Base-by-base conservation (phyloP, 2,797 vertebrate genomes). In the Morelia viridis region DNA sequence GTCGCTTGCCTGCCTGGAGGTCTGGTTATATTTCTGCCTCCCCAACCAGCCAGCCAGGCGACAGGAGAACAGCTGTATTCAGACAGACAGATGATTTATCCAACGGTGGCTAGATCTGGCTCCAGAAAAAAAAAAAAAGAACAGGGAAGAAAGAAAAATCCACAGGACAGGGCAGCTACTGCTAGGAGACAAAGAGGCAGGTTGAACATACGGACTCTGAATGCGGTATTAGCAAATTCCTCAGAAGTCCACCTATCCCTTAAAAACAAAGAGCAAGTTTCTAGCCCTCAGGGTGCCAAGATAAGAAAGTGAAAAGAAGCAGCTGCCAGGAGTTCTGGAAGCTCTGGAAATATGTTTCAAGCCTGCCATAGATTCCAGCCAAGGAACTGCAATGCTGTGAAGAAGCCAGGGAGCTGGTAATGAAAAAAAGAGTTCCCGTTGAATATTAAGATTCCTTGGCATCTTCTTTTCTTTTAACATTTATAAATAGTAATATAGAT, bases 31-130 rank as follows among this genome's bases (percentile, higher is more conserved):
- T 89, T 87, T 90, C 88, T 65, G 68, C 68, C 68, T 58, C 31
- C 84, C 88, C 35, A 50, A 80, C 87, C 64, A 31, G 62, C 41
- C 53, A 86, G 11, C 35, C 26, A 57, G 68, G 35, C 85, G 60
- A 83, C 89, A 87, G 19, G 85, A 46, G 85, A 90, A 64, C 65
- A 61, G 89, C 89, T 92, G 89, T 46, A 83, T 80, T 87, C 84
- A 90, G 65, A 64, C 88, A 90, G 88, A 90, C n/a, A 41, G 76
- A 87, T 76, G 57, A 90, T 90, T 87, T 87, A 62, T 90, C 89
- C 68, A 83, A 53, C 13, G 4, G 13, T 8, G 65, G 84, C 57
- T 92, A 4, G 15, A 46, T 92, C 60, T 89, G 61, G 61, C n/a
- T 88, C 87, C 53, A 53, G 26, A 61, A 62, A 19, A 60, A 60